Evolutionary conservation across 2,113 vertebrate species (phyloP).

Genomic region (Abramis brama): DNA sequence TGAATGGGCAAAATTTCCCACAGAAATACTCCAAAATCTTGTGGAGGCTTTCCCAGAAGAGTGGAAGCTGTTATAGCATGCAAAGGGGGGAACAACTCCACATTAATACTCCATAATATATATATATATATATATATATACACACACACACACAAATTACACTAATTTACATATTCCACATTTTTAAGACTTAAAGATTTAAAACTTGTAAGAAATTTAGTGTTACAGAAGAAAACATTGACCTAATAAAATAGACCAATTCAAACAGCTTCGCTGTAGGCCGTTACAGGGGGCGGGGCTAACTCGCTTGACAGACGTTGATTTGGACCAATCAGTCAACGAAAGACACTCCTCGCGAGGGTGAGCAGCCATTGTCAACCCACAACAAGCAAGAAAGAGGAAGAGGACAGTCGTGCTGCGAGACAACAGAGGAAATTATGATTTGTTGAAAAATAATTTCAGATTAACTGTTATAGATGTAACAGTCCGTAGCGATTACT

Average conservation of each 20-base stretch:
- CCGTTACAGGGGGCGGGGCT: not conserved
- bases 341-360: not conserved
- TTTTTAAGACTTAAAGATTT: not conserved
- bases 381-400: conserved; percentile 29
- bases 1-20: too few species aligned
- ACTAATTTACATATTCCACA: not conserved
- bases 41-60: too few species aligned
- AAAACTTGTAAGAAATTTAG: not conserved
- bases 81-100: too few species aligned
- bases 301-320: conserved; percentile 20
- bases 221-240: not conserved
- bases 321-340: conserved; percentile 45
- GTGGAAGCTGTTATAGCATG: too few species aligned
- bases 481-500: not conserved
- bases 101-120: too few species aligned
- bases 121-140: too few species aligned
- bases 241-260: not conserved
- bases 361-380: conserved; percentile 32
- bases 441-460: conserved; percentile 7
- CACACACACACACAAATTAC: not conserved
- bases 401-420: not conserved
- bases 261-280: not conserved
- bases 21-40: too few species aligned
- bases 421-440: conserved; percentile 11
- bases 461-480: not conserved